phyloP scores from a whole-genome alignment of 2,888 invertebrate genomes.

The Elysia crispata region DNA sequence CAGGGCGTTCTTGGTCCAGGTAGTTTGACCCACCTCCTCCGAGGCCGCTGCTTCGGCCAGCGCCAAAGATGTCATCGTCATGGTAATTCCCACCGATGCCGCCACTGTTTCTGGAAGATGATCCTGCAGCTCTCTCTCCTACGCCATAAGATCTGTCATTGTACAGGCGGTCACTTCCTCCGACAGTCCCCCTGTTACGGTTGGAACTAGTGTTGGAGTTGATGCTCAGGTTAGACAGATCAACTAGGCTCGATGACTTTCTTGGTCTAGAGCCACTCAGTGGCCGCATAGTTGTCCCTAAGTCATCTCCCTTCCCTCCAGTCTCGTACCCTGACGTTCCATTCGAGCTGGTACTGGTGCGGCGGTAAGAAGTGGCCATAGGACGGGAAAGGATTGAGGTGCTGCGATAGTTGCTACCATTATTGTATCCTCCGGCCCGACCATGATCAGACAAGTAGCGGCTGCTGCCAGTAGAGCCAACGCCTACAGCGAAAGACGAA shows the following conservation, averaged over 20 bases:
- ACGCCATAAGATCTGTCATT: slow-evolving; percentile 50
- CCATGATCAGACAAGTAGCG: slow-evolving; percentile 11
- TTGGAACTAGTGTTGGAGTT: slow-evolving; percentile 37
- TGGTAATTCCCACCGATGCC: slow-evolving; percentile 20
- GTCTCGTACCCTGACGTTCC: slow-evolving; percentile 15
- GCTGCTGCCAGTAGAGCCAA: not conserved
- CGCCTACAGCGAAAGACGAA: slow-evolving; percentile 27
- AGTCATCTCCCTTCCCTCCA: too few species aligned
- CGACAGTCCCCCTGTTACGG: slow-evolving; percentile 18
- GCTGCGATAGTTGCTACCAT: too few species aligned
- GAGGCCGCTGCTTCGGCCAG: slow-evolving; percentile 50
- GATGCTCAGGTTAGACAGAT: slow-evolving; percentile 29
- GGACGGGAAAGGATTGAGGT: too few species aligned
- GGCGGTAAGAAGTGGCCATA: not conserved
- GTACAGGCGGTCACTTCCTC: slow-evolving; percentile 24
- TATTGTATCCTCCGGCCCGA: not conserved
- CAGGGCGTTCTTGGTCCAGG: slow-evolving; percentile 33
- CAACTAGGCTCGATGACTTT: slow-evolving; percentile 32
- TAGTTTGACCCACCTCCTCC: slow-evolving; percentile 34
- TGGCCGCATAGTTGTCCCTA: not conserved
- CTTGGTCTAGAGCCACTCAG: slow-evolving; percentile 20
- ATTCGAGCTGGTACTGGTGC: not conserved
- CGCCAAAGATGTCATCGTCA: slow-evolving; percentile 48
- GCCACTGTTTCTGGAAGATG: slow-evolving; percentile 47
- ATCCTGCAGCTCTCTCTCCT: slow-evolving; percentile 46